Conservation (phyloP, 2,888 invertebrate species). For the Troides oblongomaculatus region DNA sequence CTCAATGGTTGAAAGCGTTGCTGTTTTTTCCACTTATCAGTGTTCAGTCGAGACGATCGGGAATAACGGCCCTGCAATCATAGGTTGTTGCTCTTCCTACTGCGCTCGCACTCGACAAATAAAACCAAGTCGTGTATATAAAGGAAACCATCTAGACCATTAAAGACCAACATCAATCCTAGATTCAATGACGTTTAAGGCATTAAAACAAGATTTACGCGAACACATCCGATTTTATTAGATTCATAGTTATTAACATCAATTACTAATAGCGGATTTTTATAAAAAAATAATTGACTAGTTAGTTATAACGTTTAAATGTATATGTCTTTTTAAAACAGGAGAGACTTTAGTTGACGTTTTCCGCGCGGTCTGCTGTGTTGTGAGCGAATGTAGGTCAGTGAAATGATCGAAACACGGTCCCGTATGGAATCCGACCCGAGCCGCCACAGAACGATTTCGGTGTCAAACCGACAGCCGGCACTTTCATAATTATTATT, state of each 20-base stretch:
- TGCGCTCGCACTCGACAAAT: constrained; percentile 56
- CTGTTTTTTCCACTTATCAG: constrained; percentile 57
- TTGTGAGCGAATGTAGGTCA: constrained; percentile 66
- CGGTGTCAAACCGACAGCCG: constrained; percentile 55
- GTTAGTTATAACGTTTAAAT: constrained; percentile 19
- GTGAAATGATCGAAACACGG: constrained; percentile 76
- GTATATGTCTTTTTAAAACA: background rate
- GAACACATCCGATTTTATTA: background rate
- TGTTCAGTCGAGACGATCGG: constrained; percentile 64
- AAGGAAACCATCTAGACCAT: constrained; percentile 45
- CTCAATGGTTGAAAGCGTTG: constrained; percentile 42
- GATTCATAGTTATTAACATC: background rate
- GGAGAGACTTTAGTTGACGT: constrained; percentile 22
- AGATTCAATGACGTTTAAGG: constrained; percentile 24
- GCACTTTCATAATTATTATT: constrained; percentile 53
- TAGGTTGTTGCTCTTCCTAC: constrained; percentile 79
- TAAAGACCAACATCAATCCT: constrained; percentile 24
- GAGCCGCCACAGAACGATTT: constrained; percentile 67
- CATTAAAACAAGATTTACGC: constrained; percentile 4
- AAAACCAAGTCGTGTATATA: constrained; percentile 54
- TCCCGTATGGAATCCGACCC: constrained; percentile 74
- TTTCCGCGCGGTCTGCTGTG: constrained; percentile 41
- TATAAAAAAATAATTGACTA: background rate
- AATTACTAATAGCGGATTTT: background rate
- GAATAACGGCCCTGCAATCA: constrained; percentile 79